Evolutionary conservation across 2,113 vertebrate genomes (phyloP).

Genomic region (Mastomys coucha): DNA sequence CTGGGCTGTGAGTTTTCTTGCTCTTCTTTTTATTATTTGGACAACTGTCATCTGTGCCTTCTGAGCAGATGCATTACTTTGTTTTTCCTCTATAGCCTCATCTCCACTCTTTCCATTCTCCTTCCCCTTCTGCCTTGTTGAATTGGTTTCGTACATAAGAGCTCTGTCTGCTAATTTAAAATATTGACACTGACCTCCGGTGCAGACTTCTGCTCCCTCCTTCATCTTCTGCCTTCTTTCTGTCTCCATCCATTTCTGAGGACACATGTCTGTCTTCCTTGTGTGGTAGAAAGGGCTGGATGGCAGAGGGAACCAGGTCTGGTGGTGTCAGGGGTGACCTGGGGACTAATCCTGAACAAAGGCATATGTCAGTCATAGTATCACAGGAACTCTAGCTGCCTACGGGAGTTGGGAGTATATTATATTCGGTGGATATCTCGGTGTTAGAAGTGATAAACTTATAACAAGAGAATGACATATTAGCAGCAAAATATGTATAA

Average conservation of each 20-base stretch:
- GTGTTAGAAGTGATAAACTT: neutral
- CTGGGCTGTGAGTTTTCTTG: rapidly evolving
- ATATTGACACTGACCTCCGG: neutral
- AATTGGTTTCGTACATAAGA: neutral
- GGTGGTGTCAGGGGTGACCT: neutral
- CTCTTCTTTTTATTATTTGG: neutral
- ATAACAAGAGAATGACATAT: neutral
- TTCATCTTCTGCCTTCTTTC: neutral
- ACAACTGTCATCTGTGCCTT: neutral
- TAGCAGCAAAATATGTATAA: neutral
- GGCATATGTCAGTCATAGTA: rapidly evolving
- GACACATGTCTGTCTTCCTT: neutral
- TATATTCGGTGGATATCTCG: neutral
- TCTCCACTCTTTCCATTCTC: neutral
- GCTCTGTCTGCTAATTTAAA: neutral
- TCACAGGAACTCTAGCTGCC: rapidly evolving
- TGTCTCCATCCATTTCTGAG: neutral
- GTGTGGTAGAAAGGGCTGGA: neutral
- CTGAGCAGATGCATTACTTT: neutral
- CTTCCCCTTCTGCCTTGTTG: rapidly evolving
- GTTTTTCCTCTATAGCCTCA: neutral
- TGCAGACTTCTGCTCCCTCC: neutral
- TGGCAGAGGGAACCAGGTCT: neutral
- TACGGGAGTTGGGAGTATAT: neutral
- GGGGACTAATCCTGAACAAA: neutral